Evolutionary conservation across 1,140 invertebrate species (phyloP), one percentile per base, ranked within the genome.

Genomic region (Acromyrmex echinatior): DNA sequence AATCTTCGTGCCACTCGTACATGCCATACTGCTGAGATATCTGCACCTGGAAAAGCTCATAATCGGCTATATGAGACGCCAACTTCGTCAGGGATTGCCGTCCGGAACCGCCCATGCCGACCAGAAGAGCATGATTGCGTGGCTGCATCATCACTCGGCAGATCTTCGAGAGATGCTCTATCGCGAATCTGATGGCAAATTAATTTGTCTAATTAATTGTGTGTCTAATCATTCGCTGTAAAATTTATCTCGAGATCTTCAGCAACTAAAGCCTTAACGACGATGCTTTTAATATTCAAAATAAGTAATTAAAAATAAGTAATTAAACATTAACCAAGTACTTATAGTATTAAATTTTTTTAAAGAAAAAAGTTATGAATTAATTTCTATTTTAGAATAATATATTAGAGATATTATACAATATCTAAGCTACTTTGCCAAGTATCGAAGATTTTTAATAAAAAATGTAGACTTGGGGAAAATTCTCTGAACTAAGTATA

Each of bases 111-210:
- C 98, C 98, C 66, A 99, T 97, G 16, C 99, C 99, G 88, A 98
- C 97, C 12, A 99, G 95, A 89, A 99, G 95, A 66, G 97, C 98
- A 95, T 98, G 98, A 93, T 98, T 98, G 85, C 97, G 96, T 45
- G 98, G 97, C 95, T 99, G 98, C 95, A 98, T 98, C 91, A 99
- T 96, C 90, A 99, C 98, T 62, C 99, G 97, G 93, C 97, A 98
- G 89, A 99, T 97, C 92, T 98, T 97, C 9, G 98, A 99, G 71
- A 99, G 97, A 96, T 99, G 99, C 95, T 99, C 98, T 78, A 99
- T 97, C 16, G 98, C 98, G 96, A 99, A 99, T 93, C 98, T 97
- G 87, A 93, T 70, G 9, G 45, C 14, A 25, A 25, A 58, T 73
- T 45, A 10, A 51, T 68, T 45, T 2, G 6, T 35, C 31, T 28